phyloP scores from a whole-genome alignment of 2,797 vertebrate species.

The Danio tinwini region DNA sequence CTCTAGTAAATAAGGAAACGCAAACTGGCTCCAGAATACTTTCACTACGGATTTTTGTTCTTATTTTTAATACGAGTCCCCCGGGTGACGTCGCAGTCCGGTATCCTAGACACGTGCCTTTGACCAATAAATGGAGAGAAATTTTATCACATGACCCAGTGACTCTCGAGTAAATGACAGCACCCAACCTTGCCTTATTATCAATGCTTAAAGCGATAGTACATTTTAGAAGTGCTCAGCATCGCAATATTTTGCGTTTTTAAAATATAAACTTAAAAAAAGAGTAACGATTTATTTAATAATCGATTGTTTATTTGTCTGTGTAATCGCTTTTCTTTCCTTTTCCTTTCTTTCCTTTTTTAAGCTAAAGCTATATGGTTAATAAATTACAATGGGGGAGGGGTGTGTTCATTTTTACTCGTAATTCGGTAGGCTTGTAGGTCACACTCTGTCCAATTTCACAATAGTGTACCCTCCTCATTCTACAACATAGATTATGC shows the following conservation, averaged over 20 bases:
- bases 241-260: constrained; percentile 1
- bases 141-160: constrained; percentile 81
- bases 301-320: background rate
- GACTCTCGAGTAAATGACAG: constrained; percentile 78
- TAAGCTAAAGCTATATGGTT: background rate
- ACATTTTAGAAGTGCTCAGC: constrained; percentile 20
- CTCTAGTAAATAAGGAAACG: constrained; percentile 73
- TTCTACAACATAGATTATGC: background rate
- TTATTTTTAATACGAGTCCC: constrained; percentile 88
- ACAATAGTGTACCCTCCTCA: background rate
- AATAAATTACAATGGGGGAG: constrained; percentile 30
- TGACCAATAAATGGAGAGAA: constrained; percentile 79
- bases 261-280: background rate
- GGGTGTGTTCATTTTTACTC: constrained; percentile 32
- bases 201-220: constrained; percentile 74
- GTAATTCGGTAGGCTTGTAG: constrained; percentile 3
- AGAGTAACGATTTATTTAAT: background rate
- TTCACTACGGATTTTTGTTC: constrained; percentile 90
- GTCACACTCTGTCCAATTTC: constrained; percentile 18
- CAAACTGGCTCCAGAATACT: constrained; percentile 87
- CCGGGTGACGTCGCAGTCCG: constrained; percentile 84
- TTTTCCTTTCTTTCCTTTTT: background rate
- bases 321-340: no score
- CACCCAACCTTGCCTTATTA: constrained; percentile 65
- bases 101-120: constrained; percentile 92